Evolutionary conservation across 2,797 vertebrate genomes (phyloP).

Genomic region (Mormyrus hasselquistii): DNA sequence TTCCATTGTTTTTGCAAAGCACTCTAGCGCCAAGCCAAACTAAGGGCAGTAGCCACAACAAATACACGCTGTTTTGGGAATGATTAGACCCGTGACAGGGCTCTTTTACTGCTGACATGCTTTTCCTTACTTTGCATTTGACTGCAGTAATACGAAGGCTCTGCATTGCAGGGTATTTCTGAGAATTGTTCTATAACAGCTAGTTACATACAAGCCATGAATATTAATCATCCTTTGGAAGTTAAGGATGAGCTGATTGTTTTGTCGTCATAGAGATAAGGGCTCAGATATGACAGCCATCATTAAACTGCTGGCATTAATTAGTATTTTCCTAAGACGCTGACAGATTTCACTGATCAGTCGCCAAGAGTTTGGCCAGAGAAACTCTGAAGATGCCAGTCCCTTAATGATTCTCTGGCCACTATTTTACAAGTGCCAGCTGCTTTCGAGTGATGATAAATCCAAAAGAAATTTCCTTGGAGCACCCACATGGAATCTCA

Average conservation of each 20-base stretch:
- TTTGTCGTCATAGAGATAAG: not conserved
- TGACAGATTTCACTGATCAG: conserved; percentile 42
- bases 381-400: conserved; percentile 44
- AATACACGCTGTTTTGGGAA: not conserved
- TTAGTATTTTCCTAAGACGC: conserved; percentile 37
- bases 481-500: not conserved
- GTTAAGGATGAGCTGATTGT: not conserved
- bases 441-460: conserved; percentile 38
- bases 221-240: not conserved
- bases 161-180: not conserved
- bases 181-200: not conserved
- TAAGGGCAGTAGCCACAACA: conserved; percentile 19
- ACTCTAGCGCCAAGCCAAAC: not conserved
- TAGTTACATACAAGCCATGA: not conserved
- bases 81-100: not conserved
- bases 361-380: conserved; percentile 46
- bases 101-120: not conserved
- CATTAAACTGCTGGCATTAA: conserved; percentile 42
- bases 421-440: conserved; percentile 30
- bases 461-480: conserved; percentile 16
- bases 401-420: conserved; percentile 42
- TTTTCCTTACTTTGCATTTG: conserved; percentile 4
- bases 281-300: conserved; percentile 28
- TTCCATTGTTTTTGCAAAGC: conserved; percentile 6
- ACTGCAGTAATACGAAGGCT: not conserved